A percentile compares a stretch with the other conserved stretches of the same genome.
phyloP scores from a whole-genome alignment of 2,113 vertebrate species.

The Ptychochromis oligacanthus region DNA sequence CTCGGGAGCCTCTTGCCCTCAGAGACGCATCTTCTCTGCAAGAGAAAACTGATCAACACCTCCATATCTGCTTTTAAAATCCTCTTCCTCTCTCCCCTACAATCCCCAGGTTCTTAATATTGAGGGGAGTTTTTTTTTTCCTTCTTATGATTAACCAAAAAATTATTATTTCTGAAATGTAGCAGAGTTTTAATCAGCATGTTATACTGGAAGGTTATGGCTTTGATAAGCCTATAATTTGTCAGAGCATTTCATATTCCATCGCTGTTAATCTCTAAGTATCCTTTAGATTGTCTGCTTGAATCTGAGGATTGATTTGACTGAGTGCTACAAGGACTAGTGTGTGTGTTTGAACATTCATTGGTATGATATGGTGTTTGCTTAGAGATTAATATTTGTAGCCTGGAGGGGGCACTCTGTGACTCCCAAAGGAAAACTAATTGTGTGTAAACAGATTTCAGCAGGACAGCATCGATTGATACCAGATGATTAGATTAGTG shows the following conservation, averaged over 20 bases:
- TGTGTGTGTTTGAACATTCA: conserved; percentile 8
- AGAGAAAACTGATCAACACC: conserved; percentile 72
- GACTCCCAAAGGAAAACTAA: conserved; percentile 42
- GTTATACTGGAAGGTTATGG: conserved; percentile 17
- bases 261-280: conserved; percentile 48
- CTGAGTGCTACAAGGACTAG: not conserved
- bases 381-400: conserved; percentile 53
- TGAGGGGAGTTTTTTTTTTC: conserved; percentile 10
- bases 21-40: conserved; percentile 64
- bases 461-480: conserved; percentile 22
- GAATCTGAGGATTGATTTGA: conserved; percentile 56
- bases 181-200: conserved; percentile 30
- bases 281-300: conserved; percentile 61
- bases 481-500: conserved; percentile 30
- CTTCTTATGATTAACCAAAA: conserved; percentile 46
- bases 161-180: conserved; percentile 40
- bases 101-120: conserved; percentile 62
- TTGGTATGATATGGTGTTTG: conserved; percentile 26
- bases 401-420: conserved; percentile 60
- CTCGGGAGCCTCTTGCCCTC: conserved; percentile 70
- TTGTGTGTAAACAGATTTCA: conserved; percentile 44
- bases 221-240: conserved; percentile 59
- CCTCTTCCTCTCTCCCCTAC: not conserved
- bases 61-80: conserved; percentile 58
- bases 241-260: conserved; percentile 55